phyloP scores from a whole-genome alignment of 2,113 vertebrate genomes.

The Equus przewalskii region DNA sequence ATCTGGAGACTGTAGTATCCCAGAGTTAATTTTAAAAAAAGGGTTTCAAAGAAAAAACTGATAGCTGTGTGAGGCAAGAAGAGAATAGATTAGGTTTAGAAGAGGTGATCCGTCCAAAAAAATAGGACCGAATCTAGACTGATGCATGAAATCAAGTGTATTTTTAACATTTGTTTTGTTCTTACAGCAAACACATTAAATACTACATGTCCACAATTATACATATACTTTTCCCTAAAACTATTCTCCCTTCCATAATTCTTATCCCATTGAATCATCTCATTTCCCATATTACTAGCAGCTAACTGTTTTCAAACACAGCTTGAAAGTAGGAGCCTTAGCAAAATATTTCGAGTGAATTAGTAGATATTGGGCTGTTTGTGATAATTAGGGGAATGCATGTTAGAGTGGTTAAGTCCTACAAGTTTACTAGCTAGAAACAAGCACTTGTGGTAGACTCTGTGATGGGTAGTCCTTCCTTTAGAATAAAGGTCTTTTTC shows the following conservation, averaged over 20 bases:
- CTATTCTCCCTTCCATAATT: background rate
- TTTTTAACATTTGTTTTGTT: background rate
- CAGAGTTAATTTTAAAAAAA: background rate
- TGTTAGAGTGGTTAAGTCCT: background rate
- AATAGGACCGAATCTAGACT: background rate
- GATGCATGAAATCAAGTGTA: background rate
- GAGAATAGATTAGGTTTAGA: background rate
- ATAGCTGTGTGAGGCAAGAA: background rate
- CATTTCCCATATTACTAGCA: background rate
- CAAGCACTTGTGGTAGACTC: background rate
- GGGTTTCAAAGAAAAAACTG: background rate
- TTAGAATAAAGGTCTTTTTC: background rate
- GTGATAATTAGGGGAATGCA: background rate
- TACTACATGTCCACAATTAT: background rate
- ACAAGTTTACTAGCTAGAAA: background rate
- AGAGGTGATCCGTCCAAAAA: background rate
- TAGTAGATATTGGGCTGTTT: background rate
- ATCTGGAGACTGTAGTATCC: background rate
- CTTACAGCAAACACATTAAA: background rate
- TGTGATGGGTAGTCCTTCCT: background rate
- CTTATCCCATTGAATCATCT: background rate
- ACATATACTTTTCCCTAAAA: background rate
- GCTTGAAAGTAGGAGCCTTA: background rate
- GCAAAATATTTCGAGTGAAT: background rate
- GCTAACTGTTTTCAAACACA: background rate